Conservation (phyloP, 1,140 invertebrate genomes). For the Trichonephila inaurata region DNA sequence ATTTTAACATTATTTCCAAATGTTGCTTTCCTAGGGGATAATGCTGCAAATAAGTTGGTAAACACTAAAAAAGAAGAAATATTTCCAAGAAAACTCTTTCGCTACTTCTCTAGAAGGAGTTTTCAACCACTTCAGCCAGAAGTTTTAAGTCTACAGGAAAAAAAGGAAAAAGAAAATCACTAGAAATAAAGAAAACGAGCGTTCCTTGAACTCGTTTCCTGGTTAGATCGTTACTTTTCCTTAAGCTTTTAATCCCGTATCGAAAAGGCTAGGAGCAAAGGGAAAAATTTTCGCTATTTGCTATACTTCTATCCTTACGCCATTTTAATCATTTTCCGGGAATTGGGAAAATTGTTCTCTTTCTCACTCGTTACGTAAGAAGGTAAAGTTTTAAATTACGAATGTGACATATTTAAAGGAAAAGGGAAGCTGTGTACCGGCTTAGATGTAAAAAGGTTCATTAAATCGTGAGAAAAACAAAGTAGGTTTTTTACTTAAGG, state of each 20-base stretch:
- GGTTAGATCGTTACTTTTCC: conserved; percentile 19
- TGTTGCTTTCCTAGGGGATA: neutral
- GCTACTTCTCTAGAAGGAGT: neutral
- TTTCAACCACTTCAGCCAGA: neutral
- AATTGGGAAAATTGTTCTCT: neutral
- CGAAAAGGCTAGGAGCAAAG: neutral
- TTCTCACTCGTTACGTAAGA: neutral
- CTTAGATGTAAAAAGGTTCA: neutral
- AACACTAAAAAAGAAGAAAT: neutral
- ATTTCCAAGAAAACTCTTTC: neutral
- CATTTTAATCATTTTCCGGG: conserved; percentile 19
- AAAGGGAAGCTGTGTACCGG: neutral
- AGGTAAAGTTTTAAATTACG: neutral
- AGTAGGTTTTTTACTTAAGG: too few species aligned
- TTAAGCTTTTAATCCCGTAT: conserved; percentile 62
- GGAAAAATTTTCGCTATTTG: conserved; percentile 5
- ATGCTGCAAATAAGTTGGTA: conserved; percentile 5
- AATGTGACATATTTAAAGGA: neutral
- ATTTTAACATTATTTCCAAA: conserved; percentile 32
- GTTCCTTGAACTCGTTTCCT: conserved; percentile 39
- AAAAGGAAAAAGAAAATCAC: neutral
- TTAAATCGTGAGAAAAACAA: neutral
- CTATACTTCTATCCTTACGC: neutral
- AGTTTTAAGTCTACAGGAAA: conserved; percentile 25
- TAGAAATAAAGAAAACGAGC: conserved; percentile 18